Percentiles rank a stretch among this genome's conserved stretches.
These are phyloP conservation scores for Yponomeuta sedellus DNA, from an alignment of 2,888 invertebrate genomes.

Conservation along the genomic window DNA sequence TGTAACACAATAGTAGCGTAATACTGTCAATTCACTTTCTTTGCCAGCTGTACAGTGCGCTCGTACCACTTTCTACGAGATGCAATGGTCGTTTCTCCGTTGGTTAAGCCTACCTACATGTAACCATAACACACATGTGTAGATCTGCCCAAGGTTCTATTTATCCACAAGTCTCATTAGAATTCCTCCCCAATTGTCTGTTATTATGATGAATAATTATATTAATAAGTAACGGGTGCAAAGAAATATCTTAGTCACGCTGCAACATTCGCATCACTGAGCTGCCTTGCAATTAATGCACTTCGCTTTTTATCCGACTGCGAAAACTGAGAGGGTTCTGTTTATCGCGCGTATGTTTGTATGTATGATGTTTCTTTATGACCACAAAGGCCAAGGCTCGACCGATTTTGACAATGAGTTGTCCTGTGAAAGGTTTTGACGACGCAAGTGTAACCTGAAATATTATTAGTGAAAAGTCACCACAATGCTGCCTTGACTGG, in stretches of 20 bases:
- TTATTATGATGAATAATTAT: neutral
- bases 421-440: no score
- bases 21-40: neutral
- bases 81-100: constrained; percentile 37
- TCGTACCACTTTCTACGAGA: constrained; percentile 52
- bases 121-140: constrained; percentile 4
- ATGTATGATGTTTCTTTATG: no score
- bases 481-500: no score
- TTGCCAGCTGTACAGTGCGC: constrained; percentile 23
- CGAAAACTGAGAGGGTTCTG: no score
- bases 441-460: no score
- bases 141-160: neutral
- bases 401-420: no score
- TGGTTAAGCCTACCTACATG: neutral
- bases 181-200: neutral
- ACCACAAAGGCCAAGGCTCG: no score
- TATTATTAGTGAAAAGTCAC: no score
- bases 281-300: neutral
- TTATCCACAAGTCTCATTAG: neutral
- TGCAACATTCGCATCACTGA: neutral
- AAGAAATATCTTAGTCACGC: neutral
- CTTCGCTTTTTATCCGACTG: neutral
- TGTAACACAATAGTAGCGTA: no score
- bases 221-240: neutral
- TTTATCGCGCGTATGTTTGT: no score